phyloP scores from a whole-genome alignment of 92 coral and sea anemone genomes.

The Zoanthus sansibaricus region DNA sequence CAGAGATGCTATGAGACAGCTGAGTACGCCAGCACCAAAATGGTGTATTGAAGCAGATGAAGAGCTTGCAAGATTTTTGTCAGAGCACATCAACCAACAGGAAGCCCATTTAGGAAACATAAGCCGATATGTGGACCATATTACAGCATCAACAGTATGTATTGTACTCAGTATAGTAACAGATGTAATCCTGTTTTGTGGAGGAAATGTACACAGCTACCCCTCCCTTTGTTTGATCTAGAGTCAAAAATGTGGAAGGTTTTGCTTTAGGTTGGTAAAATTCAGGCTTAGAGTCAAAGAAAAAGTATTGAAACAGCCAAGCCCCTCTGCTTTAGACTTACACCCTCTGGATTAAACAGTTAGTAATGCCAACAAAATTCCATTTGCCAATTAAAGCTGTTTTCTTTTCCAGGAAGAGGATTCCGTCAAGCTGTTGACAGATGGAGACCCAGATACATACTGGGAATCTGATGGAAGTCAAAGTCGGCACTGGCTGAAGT shows the following conservation, averaged over 20 bases:
- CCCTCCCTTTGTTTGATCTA: too few species aligned
- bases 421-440: slow-evolving; percentile 81
- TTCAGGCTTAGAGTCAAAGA: too few species aligned
- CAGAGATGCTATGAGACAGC: slow-evolving; percentile 89
- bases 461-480: slow-evolving; percentile 99
- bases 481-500: slow-evolving; percentile 96
- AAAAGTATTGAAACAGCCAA: too few species aligned
- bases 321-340: too few species aligned
- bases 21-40: slow-evolving; percentile 90
- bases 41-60: slow-evolving; percentile 98
- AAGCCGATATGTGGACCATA: slow-evolving; percentile 91
- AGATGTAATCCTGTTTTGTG: too few species aligned
- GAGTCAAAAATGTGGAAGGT: too few species aligned
- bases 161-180: too few species aligned
- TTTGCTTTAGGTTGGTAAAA: too few species aligned
- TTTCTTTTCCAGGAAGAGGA: slow-evolving; percentile 73
- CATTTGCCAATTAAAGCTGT: neutral
- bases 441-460: slow-evolving; percentile 91
- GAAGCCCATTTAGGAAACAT: slow-evolving; percentile 91
- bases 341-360: too few species aligned
- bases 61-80: slow-evolving; percentile 89
- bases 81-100: slow-evolving; percentile 85
- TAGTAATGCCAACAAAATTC: too few species aligned
- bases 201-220: too few species aligned
- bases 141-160: slow-evolving; percentile 93